Percentiles rank a stretch among this genome's conserved stretches.
phyloP scores from a whole-genome alignment of 1,140 invertebrate species.

The Ips nitidus region DNA sequence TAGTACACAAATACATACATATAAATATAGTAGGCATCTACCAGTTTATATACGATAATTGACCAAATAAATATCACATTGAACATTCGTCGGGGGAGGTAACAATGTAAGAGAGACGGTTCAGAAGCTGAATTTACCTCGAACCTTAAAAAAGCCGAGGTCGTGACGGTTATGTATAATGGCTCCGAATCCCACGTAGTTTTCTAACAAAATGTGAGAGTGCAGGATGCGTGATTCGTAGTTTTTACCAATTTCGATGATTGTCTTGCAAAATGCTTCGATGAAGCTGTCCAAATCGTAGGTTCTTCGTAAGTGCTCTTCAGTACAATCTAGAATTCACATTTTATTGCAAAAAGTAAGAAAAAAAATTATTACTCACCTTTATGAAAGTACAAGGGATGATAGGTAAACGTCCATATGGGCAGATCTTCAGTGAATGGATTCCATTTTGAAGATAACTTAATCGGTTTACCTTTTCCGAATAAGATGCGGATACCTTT shows the following conservation, averaged over 20 bases:
- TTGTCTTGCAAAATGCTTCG: slow-evolving; percentile 56
- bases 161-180: slow-evolving; percentile 81
- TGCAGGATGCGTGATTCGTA: slow-evolving; percentile 61
- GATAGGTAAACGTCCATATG: slow-evolving; percentile 75
- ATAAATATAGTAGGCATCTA: too few relatives aligned
- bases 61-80: slow-evolving; percentile 39
- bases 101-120: slow-evolving; percentile 11
- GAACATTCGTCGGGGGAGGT: slow-evolving; percentile 26
- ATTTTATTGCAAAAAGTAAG: background rate
- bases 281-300: slow-evolving; percentile 63
- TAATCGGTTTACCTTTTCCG: slow-evolving; percentile 68
- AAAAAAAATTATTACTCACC: slow-evolving; percentile 53
- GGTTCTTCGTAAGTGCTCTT: slow-evolving; percentile 52
- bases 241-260: slow-evolving; percentile 50
- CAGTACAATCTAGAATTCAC: slow-evolving; percentile 47
- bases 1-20: too few relatives aligned
- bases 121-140: slow-evolving; percentile 84
- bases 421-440: slow-evolving; percentile 79
- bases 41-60: slow-evolving; percentile 16
- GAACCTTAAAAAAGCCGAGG: slow-evolving; percentile 82
- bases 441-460: slow-evolving; percentile 79
- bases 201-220: slow-evolving; percentile 74
- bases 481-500: slow-evolving; percentile 75
- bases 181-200: slow-evolving; percentile 75
- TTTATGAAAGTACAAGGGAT: slow-evolving; percentile 79